Base-by-base conservation (phyloP, 2,797 vertebrate genomes). In the Manis crassicaudata region DNA sequence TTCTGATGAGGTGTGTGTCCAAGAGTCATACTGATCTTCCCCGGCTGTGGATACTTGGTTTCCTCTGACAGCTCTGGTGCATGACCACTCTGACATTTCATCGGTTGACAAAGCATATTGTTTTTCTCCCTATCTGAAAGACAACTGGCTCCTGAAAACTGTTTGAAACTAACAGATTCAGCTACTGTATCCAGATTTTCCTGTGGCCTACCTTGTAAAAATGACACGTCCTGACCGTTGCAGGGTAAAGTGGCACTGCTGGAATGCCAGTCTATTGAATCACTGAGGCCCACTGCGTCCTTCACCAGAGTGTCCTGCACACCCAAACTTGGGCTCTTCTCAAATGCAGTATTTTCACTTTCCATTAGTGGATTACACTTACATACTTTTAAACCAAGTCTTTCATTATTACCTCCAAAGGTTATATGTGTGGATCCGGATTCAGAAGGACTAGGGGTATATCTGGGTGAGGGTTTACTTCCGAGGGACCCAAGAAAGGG, bases 291-390 rank as follows among this genome's bases (percentile, higher is more conserved):
- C 43, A 97, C 97, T 70, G 97, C 98, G 14, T 99, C 99, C 94
- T 98, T 98, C 73, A 99, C 99, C 1, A 99, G 99, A 86, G 98
- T 82, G 95, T 99, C 99, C 95, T 98, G 98, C 63, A 98, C 72
- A 73, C 98, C 95, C 73, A 97, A 95, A 29, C 68, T 65, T 50
- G 83, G 90, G 63, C 83, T 95, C 67, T 87, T 96, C 83, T 98
- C 77, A 37, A 88, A 80, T 20, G 84, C 75, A 11, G 90, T 73
- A 90, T 96, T 97, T 35, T 81, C 54, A 70, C 56, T 82, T 37
- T 82, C 94, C 75, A 76, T 40, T 2, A 94, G 77, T 40, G 96
- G 98, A 56, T 86, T 86, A 20, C 88, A 75, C 72, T 97, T 96
- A 82, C 63, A 89, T 8, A 96, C 98, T 88, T 98, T 98, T 88